Conservation (phyloP, 2,113 vertebrate genomes). For the Plectropomus leopardus region DNA sequence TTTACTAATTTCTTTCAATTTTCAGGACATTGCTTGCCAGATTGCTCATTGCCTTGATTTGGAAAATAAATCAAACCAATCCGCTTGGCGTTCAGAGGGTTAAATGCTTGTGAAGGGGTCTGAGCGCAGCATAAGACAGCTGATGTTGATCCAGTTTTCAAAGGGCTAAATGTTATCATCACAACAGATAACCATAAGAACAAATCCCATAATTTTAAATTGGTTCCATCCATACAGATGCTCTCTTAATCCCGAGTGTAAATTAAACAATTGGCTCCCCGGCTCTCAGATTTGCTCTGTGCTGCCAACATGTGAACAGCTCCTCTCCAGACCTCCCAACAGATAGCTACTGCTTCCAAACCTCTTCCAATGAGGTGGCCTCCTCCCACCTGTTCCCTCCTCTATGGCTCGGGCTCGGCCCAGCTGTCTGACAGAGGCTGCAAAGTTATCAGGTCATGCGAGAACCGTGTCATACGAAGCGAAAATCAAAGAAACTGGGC, state of each 20-base stretch:
- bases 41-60: too few relatives aligned
- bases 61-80: too few relatives aligned
- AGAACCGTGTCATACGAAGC: slow-evolving; percentile 82
- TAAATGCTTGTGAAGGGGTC: too few relatives aligned
- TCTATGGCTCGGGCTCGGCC: slow-evolving; percentile 45
- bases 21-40: too few relatives aligned
- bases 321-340: slow-evolving; percentile 24
- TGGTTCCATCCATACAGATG: slow-evolving; percentile 17
- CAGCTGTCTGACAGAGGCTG: slow-evolving; percentile 78
- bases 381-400: slow-evolving; percentile 78
- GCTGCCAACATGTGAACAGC: slow-evolving; percentile 14
- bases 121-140: too few relatives aligned
- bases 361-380: slow-evolving; percentile 48
- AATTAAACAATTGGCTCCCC: slow-evolving; percentile 58
- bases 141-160: too few relatives aligned
- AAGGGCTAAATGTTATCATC: too few relatives aligned
- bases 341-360: slow-evolving; percentile 33
- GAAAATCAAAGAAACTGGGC: slow-evolving; percentile 72
- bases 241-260: slow-evolving; percentile 37
- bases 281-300: slow-evolving; percentile 50
- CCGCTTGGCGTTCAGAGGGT: too few relatives aligned
- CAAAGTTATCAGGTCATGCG: slow-evolving; percentile 81
- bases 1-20: too few relatives aligned
- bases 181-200: too few relatives aligned
- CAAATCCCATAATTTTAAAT: slow-evolving; percentile 1